A percentile compares a stretch with the other conserved stretches of the same genome.
Evolutionary conservation across 2,888 invertebrate species (phyloP).

Genomic region (Poecilus cupreus): DNA sequence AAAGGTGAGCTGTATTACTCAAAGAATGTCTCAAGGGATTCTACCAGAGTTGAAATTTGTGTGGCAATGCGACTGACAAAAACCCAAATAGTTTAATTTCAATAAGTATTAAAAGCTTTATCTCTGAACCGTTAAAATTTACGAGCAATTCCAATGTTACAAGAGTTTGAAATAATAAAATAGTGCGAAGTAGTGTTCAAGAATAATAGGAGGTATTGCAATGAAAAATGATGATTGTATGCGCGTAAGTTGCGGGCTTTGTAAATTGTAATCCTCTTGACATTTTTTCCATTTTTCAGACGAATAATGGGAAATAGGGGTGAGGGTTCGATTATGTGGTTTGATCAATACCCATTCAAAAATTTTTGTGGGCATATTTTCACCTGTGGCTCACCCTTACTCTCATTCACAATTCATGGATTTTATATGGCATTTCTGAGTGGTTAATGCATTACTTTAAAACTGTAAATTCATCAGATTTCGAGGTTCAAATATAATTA

Average conservation of each 20-base stretch:
- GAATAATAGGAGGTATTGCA: background rate
- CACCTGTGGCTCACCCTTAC: constrained; percentile 23
- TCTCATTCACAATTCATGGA: background rate
- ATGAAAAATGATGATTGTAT: constrained; percentile 16
- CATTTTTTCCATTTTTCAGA: constrained; percentile 2
- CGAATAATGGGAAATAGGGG: background rate
- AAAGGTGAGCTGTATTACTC: too few species aligned
- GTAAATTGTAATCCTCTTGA: constrained; percentile 13
- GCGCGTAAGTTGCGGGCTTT: background rate
- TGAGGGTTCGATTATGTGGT: constrained; percentile 14
- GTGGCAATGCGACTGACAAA: too few species aligned
- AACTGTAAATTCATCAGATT: background rate
- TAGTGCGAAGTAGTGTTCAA: background rate
- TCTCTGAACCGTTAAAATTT: too few species aligned
- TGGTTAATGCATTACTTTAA: background rate
- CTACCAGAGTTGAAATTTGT: too few species aligned
- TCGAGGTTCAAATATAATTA: too few species aligned
- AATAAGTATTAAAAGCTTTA: too few species aligned
- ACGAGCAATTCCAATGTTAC: background rate
- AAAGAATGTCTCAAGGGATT: too few species aligned
- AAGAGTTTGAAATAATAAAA: too few species aligned
- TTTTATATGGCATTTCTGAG: background rate
- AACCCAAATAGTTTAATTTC: too few species aligned
- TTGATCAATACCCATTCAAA: constrained; percentile 23
- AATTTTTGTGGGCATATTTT: constrained; percentile 18